Percentiles rank a stretch among this genome's conserved stretches.
Evolutionary conservation across 2,797 vertebrate genomes (phyloP).

Genomic region (Sebastes oblongus): DNA sequence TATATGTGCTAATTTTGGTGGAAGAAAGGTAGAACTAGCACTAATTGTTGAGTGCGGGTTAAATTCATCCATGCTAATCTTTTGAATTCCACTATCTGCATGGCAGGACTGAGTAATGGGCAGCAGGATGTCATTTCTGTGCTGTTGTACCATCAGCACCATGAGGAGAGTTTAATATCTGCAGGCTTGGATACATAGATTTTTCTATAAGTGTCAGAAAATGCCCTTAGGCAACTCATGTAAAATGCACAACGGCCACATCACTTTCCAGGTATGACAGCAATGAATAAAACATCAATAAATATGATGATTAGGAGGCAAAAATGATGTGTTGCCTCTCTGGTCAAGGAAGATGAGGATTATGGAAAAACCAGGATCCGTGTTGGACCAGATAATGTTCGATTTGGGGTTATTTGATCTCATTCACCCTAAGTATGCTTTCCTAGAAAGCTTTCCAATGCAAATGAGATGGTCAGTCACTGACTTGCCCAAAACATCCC

Average conservation of each 20-base stretch:
- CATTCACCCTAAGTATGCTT: not conserved
- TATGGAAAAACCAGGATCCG: not conserved
- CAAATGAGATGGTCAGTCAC: not conserved
- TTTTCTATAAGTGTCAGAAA: constrained; percentile 45
- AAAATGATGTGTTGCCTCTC: constrained; percentile 33
- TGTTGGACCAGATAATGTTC: constrained; percentile 14
- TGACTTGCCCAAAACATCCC: not conserved
- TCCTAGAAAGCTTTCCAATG: not conserved
- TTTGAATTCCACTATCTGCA: not conserved
- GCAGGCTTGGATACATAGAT: constrained; percentile 29
- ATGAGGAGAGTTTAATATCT: constrained; percentile 29
- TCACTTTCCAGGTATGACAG: constrained; percentile 45
- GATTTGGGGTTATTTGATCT: constrained; percentile 40
- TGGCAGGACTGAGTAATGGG: not conserved
- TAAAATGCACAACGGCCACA: constrained; percentile 60
- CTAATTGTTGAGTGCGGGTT: not conserved
- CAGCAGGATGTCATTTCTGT: not conserved
- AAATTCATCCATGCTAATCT: not conserved
- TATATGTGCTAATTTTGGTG: not conserved
- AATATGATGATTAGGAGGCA: constrained; percentile 56
- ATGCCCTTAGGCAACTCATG: constrained; percentile 51
- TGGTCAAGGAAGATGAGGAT: constrained; percentile 22
- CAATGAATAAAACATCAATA: constrained; percentile 74
- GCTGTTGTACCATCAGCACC: not conserved
- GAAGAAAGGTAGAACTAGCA: not conserved